phyloP scores from a whole-genome alignment of 2,888 invertebrate species.

The Harmothoe impar region DNA sequence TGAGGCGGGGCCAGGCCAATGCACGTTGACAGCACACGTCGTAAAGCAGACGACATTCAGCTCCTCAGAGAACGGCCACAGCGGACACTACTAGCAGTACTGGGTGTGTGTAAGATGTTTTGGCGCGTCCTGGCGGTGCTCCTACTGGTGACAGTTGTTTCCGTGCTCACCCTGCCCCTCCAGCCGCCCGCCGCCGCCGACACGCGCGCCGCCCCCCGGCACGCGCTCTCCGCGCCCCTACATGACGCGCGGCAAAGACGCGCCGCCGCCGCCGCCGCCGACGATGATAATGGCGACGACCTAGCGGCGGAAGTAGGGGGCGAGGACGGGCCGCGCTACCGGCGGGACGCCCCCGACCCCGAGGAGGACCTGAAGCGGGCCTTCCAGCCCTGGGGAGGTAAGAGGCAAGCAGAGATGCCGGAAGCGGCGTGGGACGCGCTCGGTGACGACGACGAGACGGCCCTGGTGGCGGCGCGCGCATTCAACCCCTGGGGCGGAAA shows the following conservation, averaged over 20 bases:
- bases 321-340: not conserved
- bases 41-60: not conserved
- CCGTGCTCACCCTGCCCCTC: conserved; percentile 2
- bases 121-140: conserved; percentile 39
- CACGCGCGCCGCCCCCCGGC: not conserved
- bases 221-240: not conserved
- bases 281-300: not conserved
- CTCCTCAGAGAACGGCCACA: not conserved
- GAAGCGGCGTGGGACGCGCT: not conserved
- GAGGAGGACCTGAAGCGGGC: not conserved
- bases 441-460: not conserved
- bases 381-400: conserved; percentile 63
- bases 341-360: not conserved
- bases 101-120: conserved; percentile 39
- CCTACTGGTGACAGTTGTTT: conserved; percentile 35
- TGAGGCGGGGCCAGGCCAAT: not conserved
- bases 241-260: not conserved
- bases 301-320: not conserved
- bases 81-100: too few species aligned
- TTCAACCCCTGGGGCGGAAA: conserved; percentile 63
- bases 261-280: not conserved
- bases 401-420: conserved; percentile 41
- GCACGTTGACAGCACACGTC: not conserved
- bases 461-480: not conserved
- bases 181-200: not conserved